A percentile compares a stretch with the other conserved stretches of the same genome.
phyloP scores from a whole-genome alignment of 2,113 vertebrate genomes.

The Mungos mungo region DNA sequence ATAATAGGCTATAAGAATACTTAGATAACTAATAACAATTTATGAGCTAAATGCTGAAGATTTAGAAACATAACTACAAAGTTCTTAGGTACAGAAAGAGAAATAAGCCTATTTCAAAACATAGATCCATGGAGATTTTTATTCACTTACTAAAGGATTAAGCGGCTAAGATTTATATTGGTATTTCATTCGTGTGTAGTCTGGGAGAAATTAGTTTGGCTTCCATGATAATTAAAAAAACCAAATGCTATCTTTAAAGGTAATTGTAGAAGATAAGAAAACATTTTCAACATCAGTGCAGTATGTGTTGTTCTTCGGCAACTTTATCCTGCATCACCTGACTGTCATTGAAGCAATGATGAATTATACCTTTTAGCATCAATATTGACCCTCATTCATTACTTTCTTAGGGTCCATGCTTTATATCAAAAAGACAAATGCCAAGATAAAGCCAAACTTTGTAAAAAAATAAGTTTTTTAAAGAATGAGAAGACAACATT shows the following conservation, averaged over 20 bases:
- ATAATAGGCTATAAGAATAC: background rate
- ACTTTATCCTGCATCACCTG: background rate
- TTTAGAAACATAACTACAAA: constrained; percentile 47
- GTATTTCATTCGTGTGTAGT: constrained; percentile 49
- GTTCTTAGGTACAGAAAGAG: background rate
- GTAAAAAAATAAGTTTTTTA: background rate
- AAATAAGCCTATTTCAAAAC: constrained; percentile 60
- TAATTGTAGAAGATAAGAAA: constrained; percentile 1
- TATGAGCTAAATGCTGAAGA: constrained; percentile 29
- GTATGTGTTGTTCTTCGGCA: background rate
- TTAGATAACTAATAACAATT: constrained; percentile 14
- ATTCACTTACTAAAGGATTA: constrained; percentile 57
- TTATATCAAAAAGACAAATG: constrained; percentile 70
- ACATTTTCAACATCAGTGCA: background rate
- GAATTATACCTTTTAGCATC: constrained; percentile 55
- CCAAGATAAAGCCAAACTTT: constrained; percentile 40
- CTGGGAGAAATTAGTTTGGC: constrained; percentile 47
- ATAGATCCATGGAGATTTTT: constrained; percentile 42
- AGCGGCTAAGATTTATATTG: constrained; percentile 43
- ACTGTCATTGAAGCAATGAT: constrained; percentile 25
- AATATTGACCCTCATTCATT: constrained; percentile 44
- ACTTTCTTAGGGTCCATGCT: constrained; percentile 11
- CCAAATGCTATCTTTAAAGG: constrained; percentile 32
- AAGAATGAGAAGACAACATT: background rate
- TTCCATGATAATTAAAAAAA: background rate